Evolutionary conservation across 2,888 invertebrate species (phyloP), one percentile per base, ranked within the genome.

Genomic region (Chloroclysta siterata): DNA sequence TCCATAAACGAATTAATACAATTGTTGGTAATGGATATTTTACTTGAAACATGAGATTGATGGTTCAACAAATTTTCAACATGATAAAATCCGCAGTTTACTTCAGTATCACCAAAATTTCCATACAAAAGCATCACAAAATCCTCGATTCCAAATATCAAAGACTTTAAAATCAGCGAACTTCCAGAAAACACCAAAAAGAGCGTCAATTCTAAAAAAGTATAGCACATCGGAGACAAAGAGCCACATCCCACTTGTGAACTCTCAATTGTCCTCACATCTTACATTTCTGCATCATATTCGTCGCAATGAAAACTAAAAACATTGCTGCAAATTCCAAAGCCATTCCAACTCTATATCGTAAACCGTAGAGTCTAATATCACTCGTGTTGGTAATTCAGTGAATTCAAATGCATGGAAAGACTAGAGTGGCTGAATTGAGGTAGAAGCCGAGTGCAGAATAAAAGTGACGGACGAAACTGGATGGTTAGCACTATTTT

Each of bases 231-330:
- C 72, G 69, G 74, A 81, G 81, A 88, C 84, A 87, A 85, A 85
- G 79, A 80, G 72, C 79, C 82, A 81, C 84, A 87, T 3, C 10
- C 10, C 84, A 84, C 83, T 84, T 81, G 80, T 83, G 81, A 82
- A 76, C 80, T 75, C 81, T 83, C 89, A 88, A 90, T 90, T 90
- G 91, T 91, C 89, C 85, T 89, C 85, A 87, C 89, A 87, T 90
- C 89, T 92, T 88, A 89, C 86, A 91, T 90, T 90, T 87, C 88
- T 89, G 86, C 90, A 89, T 90, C 91, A 91, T 90, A 90, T 91
- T 90, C 80, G 82, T 81, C 81, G 89, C 88, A 88, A 90, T 89
- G 89, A 89, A 90, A 90, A 89, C 85, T 87, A 89, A 90, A 90
- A 90, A 90, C 87, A 89, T 83, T 87, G 84, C 86, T 82, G 83